Evolutionary conservation across 2,888 invertebrate genomes (phyloP), one percentile per base, ranked within the genome.

Genomic region (Scelioninae gen. 1): DNA sequence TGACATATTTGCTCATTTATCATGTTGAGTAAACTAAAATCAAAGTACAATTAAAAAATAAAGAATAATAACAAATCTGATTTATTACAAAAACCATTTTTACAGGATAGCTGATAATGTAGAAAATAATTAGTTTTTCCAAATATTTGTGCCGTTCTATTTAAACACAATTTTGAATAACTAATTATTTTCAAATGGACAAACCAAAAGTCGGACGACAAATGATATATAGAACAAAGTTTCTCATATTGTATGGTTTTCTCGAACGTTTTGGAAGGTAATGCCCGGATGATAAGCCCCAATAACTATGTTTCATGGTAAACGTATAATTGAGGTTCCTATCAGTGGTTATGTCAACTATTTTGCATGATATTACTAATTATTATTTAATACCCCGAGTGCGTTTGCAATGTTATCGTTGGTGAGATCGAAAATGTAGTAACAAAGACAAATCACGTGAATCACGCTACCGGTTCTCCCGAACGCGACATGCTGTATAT

Each of bases 311-410:
- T 69, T 74, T 74, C 77, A 74, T 55, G 51, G 74, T 66, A 56
- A 74, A 72, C 56, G 66, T 74, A 51, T 77, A 82, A 82, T 82
- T 74, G 82, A 77, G 74, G 72, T 68, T 51, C 45, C 74, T 82
- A 82, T 82, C 78, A 74, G 78, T 75, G 78, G 82, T 78, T 78
- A 78, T 82, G 78, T 69, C 78, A 82, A 82, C 82, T 78, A 78
- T 78, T 82, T 78, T 82, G 82, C 82, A 82, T 82, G 82, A 74
- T 78, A 82, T 78, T 75, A 78, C 82, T 82, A 82, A 82, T 82
- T 82, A 82, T 82, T 82, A 82, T 78, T 82, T 75, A 82, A 82
- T 82, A 71, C 74, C 71, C 55, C 55, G 45, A 71, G 55, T 51
- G 63, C 63, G 74, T 74, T 75, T 32, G 75, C 58, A 31, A 56